Conservation (phyloP, 2,888 invertebrate genomes). For the Autographa gamma region DNA sequence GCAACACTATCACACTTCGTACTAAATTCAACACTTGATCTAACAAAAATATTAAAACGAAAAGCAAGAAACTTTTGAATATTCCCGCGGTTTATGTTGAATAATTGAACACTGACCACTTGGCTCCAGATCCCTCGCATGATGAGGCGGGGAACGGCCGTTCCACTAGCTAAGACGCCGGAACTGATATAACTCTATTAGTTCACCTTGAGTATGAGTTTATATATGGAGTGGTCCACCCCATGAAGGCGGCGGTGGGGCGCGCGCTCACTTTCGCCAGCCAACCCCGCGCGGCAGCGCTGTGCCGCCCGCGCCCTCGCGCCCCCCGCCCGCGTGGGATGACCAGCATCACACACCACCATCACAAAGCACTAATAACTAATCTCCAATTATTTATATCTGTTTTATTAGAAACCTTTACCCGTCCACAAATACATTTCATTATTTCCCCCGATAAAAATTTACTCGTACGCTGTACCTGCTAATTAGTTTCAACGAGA, state of each 20-base stretch:
- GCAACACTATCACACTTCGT: conserved; percentile 33
- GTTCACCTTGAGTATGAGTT: conserved; percentile 71
- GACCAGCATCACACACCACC: conserved; percentile 10
- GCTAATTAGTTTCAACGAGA: neutral
- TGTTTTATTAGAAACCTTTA: neutral
- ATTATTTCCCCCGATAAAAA: neutral
- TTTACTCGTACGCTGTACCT: neutral
- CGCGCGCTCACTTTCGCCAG: conserved; percentile 76
- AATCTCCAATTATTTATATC: neutral
- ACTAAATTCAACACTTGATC: conserved; percentile 24
- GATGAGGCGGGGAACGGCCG: conserved; percentile 82
- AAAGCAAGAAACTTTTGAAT: conserved; percentile 8
- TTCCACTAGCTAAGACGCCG: conserved; percentile 78
- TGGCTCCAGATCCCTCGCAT: conserved; percentile 90
- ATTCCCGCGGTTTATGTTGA: conserved; percentile 35
- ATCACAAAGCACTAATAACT: neutral
- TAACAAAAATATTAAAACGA: neutral
- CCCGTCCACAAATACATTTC: neutral
- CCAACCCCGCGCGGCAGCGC: conserved; percentile 62
- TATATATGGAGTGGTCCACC: conserved; percentile 81
- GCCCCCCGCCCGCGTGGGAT: conserved; percentile 56
- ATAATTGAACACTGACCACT: conserved; percentile 87
- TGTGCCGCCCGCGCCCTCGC: too few species aligned
- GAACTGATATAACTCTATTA: conserved; percentile 82
- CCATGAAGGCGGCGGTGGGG: conserved; percentile 73